These are phyloP conservation scores for Liasis olivaceus DNA, from an alignment of 2,797 vertebrate genomes.

Conservation along the genomic window DNA sequence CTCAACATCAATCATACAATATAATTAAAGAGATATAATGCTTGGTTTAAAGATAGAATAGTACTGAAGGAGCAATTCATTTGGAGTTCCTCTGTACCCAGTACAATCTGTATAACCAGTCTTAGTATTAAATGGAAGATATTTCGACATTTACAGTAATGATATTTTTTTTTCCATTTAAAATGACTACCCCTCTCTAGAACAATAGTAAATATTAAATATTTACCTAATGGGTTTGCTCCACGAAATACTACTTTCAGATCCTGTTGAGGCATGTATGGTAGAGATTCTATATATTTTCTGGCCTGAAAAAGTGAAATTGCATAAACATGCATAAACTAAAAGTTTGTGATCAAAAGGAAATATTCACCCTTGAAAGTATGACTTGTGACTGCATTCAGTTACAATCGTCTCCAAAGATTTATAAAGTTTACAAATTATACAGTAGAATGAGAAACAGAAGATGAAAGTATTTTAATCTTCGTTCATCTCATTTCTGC, in stretches of 20 bases:
- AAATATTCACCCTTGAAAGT: neutral
- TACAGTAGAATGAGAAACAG: neutral
- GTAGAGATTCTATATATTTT: slow-evolving; percentile 96
- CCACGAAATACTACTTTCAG: slow-evolving; percentile 91
- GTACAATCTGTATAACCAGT: neutral
- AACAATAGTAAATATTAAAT: neutral
- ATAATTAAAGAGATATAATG: neutral
- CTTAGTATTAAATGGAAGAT: neutral
- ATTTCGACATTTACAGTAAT: neutral
- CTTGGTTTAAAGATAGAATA: neutral
- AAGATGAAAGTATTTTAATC: neutral
- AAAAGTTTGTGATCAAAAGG: slow-evolving; percentile 32
- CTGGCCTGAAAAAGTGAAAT: slow-evolving; percentile 83
- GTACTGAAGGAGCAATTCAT: neutral
- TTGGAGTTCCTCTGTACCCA: neutral
- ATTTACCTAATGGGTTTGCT: slow-evolving; percentile 91
- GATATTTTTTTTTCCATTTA: neutral
- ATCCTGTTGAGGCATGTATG: slow-evolving; percentile 96
- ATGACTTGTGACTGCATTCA: neutral
- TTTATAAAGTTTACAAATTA: neutral
- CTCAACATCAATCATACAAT: neutral
- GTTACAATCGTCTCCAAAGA: neutral
- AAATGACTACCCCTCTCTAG: neutral
- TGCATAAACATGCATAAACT: slow-evolving; percentile 21
- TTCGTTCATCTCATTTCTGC: neutral